Base-by-base conservation (phyloP, 2,888 invertebrate genomes). In the Girardia tigrina region DNA sequence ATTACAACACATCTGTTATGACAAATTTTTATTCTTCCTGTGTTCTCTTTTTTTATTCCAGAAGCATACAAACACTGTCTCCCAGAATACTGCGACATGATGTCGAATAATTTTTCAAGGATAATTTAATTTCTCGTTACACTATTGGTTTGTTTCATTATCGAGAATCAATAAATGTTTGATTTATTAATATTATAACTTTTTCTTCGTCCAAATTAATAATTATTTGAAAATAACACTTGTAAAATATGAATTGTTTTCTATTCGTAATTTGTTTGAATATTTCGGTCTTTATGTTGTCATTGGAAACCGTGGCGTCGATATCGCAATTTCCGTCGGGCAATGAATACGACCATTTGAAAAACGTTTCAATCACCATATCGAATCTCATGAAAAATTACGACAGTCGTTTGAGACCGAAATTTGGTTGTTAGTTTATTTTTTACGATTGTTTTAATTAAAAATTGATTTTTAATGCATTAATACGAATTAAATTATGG, bases 361-460 rank as follows among this genome's bases (percentile, higher is more conserved):
- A 80, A 42, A 80, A 81, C 29, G 80, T 80, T 0, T 80, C 81
- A 0, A 78, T 78, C n/a, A 79, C 81, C 0, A 78, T 82, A 2
- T 79, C 81, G 77, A 79, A 80, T 20, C 77, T 82, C 6, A 78
- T 81, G 23, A 77, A 78, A 1, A 79, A 79, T 27, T 82, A 82
- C 78, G 78, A 80, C 75, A 81, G 80, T 56, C 79, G 80, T 36
- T 78, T 81, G 0, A 77, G 81, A 16, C 82, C 82, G 4, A 81
- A 80, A 1, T 79, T 80, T 73, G 81, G 81, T 75, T 80, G 82
- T 81, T 79, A 70, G 79, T 26, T 29, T 29, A 23, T 73, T 73
- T 16, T 28, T 23, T 6, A 28, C 27, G 4, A 4, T 28, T 27
- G 16, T 6, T 12, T 71, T 12, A 12, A n/a, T 6, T 28, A 8